Base-by-base conservation (phyloP, 2,113 vertebrate genomes). In the Ciconia stormi region DNA sequence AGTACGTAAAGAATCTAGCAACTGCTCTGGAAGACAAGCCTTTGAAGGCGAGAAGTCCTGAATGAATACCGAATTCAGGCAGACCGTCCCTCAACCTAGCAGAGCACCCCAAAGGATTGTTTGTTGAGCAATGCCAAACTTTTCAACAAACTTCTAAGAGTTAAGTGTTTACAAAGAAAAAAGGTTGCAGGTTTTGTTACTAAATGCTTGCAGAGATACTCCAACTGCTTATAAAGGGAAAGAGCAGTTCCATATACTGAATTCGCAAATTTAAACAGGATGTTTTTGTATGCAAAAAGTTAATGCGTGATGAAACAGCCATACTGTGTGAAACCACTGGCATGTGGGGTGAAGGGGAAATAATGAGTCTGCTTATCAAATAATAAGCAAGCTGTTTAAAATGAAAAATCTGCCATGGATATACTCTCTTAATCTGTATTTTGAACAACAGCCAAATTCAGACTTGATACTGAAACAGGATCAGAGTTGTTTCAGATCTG, bases 301-400 rank as follows among this genome's bases (percentile, higher is more conserved):
- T 73, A 65, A 61, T 10, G 19, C 0, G 2, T 29, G 83, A 42
- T 46, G 36, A 77, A 83, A 66, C 0, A 0, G 42, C 1, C 10
- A 62, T 14, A 53, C 0, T 0, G 19, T 74, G 34, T 49, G 58
- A 87, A 82, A 87, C 17, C 18, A 30, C 46, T 61, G 30, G 36
- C 7, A 74, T 11, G 18, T 46, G 26, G 12, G 13, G 4, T 78
- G 66, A 86, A 83, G 63, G 19, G 15, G 15, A 91, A 93, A 80
- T 30, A 70, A 56, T 38, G 21, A 53, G 10, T 67, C 29, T 42
- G 50, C 32, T 95, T 78, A 87, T 38, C 50, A 82, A 94, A 84
- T 81, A 58, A 86, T 2, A 4, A 87, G 79, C 46, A 86, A 89
- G 11, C 2, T 17, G 32, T 47, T 91, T 73, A 67, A 92, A 84